A percentile compares a stretch with the other conserved stretches of the same genome.
Conservation (phyloP, 2,797 vertebrate species). For the Siniperca undulata region DNA sequence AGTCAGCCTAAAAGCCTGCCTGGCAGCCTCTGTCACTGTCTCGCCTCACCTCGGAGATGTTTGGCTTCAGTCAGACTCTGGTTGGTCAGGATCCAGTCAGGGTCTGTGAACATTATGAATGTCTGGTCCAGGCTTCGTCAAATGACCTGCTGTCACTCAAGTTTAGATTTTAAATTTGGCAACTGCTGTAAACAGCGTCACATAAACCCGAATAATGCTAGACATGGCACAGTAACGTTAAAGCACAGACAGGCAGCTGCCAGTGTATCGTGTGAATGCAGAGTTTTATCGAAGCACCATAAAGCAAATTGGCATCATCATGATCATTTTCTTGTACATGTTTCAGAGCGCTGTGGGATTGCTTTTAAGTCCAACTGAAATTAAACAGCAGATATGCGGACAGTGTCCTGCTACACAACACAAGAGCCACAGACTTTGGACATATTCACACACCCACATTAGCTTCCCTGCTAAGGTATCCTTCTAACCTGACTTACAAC, state of each 20-base stretch:
- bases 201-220: constrained; percentile 3
- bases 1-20: constrained; percentile 34
- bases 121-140: constrained; percentile 18
- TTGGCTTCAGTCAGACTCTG: constrained; percentile 15
- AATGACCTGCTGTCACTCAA: constrained; percentile 6
- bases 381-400: not conserved
- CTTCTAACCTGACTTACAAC: not conserved
- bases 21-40: constrained; percentile 17
- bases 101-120: constrained; percentile 5
- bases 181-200: not conserved
- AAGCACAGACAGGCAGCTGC: constrained; percentile 4
- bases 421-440: not conserved
- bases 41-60: constrained; percentile 12
- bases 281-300: not conserved
- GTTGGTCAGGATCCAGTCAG: constrained; percentile 21
- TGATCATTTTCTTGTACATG: not conserved
- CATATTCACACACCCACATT: not conserved
- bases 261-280: not conserved
- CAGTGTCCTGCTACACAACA: not conserved
- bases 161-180: constrained; percentile 6
- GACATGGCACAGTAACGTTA: not conserved
- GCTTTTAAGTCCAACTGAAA: not conserved
- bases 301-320: not conserved
- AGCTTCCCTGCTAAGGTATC: not conserved
- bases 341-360: not conserved